phyloP scores from a whole-genome alignment of 2,797 vertebrate species.

The Argyrosomus regius region DNA sequence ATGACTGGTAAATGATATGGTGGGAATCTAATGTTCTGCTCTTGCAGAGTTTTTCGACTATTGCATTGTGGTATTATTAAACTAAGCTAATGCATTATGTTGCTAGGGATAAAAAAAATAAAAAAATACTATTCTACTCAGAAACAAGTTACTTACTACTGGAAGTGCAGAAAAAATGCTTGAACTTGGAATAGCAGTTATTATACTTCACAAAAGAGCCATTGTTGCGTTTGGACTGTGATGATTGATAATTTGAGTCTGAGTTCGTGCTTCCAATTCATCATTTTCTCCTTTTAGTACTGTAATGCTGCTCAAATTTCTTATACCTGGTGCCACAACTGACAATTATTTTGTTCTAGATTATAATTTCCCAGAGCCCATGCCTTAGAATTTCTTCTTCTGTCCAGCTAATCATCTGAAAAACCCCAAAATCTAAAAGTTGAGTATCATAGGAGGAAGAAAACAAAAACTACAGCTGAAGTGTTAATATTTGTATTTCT shows the following conservation, averaged over 20 bases:
- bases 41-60: neutral
- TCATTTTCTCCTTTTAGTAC: neutral
- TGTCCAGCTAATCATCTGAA: neutral
- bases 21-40: slow-evolving; percentile 42
- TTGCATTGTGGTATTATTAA: slow-evolving; percentile 16
- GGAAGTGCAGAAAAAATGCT: neutral
- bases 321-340: neutral
- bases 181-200: neutral
- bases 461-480: neutral
- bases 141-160: neutral
- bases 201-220: neutral
- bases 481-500: neutral
- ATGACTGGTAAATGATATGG: slow-evolving; percentile 29
- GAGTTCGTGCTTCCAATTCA: neutral
- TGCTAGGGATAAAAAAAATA: neutral
- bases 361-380: neutral
- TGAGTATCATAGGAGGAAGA: neutral
- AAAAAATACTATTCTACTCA: neutral
- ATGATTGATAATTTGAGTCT: neutral
- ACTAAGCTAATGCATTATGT: slow-evolving; percentile 26
- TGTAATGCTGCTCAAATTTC: neutral
- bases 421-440: neutral
- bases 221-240: neutral
- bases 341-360: neutral
- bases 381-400: neutral